Percentiles rank a stretch among this genome's conserved stretches.
Evolutionary conservation across 2,113 vertebrate species (phyloP).

Genomic region (Myrmecophaga tridactyla): DNA sequence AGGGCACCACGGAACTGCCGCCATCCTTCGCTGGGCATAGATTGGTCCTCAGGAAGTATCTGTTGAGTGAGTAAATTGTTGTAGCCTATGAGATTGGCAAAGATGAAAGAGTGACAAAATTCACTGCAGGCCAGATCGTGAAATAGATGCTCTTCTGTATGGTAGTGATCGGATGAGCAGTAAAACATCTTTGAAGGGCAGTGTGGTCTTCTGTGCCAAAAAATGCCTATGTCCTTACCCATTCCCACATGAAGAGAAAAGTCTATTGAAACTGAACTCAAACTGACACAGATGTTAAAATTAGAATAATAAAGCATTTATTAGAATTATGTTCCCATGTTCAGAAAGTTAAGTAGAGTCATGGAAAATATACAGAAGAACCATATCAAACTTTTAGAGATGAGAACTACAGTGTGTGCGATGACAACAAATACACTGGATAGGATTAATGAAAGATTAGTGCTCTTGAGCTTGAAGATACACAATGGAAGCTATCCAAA

Average conservation of each 20-base stretch:
- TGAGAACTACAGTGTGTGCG: background rate
- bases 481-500: background rate
- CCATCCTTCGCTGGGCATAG: background rate
- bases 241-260: constrained; percentile 15
- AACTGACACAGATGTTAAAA: constrained; percentile 21
- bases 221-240: background rate
- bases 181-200: background rate
- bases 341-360: background rate
- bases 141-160: background rate
- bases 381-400: background rate
- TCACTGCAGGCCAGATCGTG: background rate
- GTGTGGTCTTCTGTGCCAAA: background rate
- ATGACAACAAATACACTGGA: background rate
- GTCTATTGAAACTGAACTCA: background rate
- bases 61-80: background rate
- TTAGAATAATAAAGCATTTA: background rate
- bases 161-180: background rate
- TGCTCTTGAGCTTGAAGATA: background rate
- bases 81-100: background rate
- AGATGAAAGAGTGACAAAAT: background rate
- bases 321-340: background rate
- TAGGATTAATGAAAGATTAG: background rate
- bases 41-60: background rate
- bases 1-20: background rate
- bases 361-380: background rate